Percentiles rank a stretch among this genome's conserved stretches.
Conservation (phyloP, 2,888 invertebrate genomes). For the Leptogaster cylindrica region DNA sequence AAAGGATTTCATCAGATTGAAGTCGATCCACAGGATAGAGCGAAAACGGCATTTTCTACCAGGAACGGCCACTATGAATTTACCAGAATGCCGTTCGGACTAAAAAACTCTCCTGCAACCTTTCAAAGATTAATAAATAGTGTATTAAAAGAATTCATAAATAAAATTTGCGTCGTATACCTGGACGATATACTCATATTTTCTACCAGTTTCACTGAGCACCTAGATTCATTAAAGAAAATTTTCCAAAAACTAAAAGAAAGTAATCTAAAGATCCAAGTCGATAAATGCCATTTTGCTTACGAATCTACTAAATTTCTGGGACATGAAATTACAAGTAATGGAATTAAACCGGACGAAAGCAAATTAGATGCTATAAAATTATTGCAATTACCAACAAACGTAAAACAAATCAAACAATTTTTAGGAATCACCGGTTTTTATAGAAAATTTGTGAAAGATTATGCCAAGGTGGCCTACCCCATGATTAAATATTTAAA, state of each 20-base stretch:
- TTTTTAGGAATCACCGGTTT: conserved; percentile 45
- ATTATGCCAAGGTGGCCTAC: conserved; percentile 41
- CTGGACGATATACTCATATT: conserved; percentile 11
- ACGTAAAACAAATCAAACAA: conserved; percentile 34
- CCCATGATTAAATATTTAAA: conserved; percentile 46
- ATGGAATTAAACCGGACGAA: conserved; percentile 51
- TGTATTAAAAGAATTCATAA: conserved; percentile 7
- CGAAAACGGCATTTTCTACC: conserved; percentile 24
- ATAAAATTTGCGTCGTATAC: conserved; percentile 18
- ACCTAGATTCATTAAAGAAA: neutral
- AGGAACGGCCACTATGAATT: conserved; percentile 39
- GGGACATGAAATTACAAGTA: conserved; percentile 37
- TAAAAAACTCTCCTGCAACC: conserved; percentile 42
- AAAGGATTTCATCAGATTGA: conserved; percentile 46
- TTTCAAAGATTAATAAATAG: conserved; percentile 38
- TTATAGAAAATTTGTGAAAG: no score
- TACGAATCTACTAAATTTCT: conserved; percentile 38
- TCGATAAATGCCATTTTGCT: conserved; percentile 38
- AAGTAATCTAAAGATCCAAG: conserved; percentile 38
- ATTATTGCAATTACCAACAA: conserved; percentile 21
- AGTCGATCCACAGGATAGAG: neutral
- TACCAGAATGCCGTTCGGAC: conserved; percentile 40
- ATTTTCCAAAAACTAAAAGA: conserved; percentile 8
- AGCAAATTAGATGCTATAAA: conserved; percentile 49
- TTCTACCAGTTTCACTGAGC: conserved; percentile 3